These are phyloP conservation scores for Piaya cayana DNA, from an alignment of 2,113 vertebrate species.

Conservation along the genomic window DNA sequence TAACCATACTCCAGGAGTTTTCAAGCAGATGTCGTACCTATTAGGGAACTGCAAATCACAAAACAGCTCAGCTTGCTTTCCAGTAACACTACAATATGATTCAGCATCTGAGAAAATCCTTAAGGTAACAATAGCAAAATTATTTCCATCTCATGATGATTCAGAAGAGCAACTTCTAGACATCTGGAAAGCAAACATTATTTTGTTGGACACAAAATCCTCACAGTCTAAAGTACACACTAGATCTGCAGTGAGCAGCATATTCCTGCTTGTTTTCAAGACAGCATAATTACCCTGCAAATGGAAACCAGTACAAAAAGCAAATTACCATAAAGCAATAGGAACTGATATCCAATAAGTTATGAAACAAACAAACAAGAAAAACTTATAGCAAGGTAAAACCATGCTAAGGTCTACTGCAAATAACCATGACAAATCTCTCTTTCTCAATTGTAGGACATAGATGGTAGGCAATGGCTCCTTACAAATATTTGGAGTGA, in stretches of 20 bases:
- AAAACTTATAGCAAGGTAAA: rapidly evolving
- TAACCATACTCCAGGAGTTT: neutral
- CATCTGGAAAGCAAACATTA: neutral
- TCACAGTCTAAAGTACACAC: neutral
- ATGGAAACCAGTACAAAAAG: neutral
- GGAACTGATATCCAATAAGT: neutral
- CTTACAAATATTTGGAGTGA: neutral
- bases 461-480: neutral
- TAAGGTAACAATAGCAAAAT: neutral
- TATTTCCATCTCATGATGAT: neutral
- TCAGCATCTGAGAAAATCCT: neutral
- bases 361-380: neutral
- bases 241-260: neutral
- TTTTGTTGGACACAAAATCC: neutral
- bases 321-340: neutral
- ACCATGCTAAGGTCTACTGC: neutral
- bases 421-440: neutral
- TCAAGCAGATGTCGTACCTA: conserved; percentile 19
- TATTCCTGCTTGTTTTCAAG: neutral
- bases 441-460: neutral
- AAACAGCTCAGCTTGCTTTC: neutral
- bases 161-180: neutral
- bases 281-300: neutral
- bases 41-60: conserved; percentile 6
- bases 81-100: neutral